A percentile compares a stretch with the other conserved stretches of the same genome.
Evolutionary conservation across 2,888 invertebrate species (phyloP).

Genomic region (Yponomeuta sedellus): DNA sequence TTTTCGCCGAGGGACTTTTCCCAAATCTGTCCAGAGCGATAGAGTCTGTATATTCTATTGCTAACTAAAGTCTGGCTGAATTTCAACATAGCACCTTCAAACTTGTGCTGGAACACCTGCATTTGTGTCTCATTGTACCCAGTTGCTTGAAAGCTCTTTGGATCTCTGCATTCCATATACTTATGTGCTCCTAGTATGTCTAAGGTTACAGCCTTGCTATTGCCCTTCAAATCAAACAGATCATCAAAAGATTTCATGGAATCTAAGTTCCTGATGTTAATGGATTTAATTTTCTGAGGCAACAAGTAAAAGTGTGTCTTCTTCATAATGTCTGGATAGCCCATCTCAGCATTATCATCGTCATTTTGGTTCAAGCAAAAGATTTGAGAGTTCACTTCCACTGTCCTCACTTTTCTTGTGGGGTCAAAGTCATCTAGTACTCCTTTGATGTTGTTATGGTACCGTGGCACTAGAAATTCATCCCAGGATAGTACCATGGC

Average conservation of each 20-base stretch:
- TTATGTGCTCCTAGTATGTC: conserved; percentile 62
- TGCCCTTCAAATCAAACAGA: conserved; percentile 47
- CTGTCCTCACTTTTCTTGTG: conserved; percentile 47
- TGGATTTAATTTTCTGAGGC: conserved; percentile 37
- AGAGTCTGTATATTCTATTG: conserved; percentile 66
- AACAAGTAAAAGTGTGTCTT: conserved; percentile 63
- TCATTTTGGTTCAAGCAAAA: conserved; percentile 67
- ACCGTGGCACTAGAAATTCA: conserved; percentile 79
- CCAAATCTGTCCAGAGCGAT: conserved; percentile 68
- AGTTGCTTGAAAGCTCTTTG: conserved; percentile 44
- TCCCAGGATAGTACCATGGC: conserved; percentile 78
- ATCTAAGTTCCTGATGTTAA: conserved; percentile 60
- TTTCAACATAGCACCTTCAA: conserved; percentile 71
- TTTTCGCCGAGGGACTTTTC: conserved; percentile 52
- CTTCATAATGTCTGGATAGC: conserved; percentile 61
- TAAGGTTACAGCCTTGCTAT: conserved; percentile 42
- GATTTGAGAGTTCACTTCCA: conserved; percentile 47
- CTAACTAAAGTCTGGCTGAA: conserved; percentile 64
- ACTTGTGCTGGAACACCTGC: conserved; percentile 65
- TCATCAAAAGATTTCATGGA: conserved; percentile 63
- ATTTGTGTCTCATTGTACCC: conserved; percentile 66
- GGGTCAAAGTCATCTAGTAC: conserved; percentile 73
- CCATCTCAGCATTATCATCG: conserved; percentile 60
- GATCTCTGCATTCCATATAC: conserved; percentile 66
- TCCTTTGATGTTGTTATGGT: conserved; percentile 71